Evolutionary conservation across 2,113 vertebrate species (phyloP).

Genomic region (Takifugu flavidus): DNA sequence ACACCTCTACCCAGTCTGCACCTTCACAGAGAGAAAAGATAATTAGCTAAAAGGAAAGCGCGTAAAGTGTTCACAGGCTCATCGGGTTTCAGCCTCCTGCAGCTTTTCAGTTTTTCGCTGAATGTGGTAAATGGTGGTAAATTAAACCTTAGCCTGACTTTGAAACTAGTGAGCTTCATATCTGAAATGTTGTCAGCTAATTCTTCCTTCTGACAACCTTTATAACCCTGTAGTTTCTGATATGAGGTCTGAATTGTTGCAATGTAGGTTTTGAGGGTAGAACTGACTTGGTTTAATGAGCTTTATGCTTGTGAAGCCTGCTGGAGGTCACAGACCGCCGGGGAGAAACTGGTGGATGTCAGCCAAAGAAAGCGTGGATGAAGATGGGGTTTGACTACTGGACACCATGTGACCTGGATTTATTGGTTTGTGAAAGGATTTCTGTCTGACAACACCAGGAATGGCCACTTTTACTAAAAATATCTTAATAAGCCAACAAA

Average conservation of each 20-base stretch:
- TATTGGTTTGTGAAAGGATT: neutral
- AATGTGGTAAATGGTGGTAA: neutral
- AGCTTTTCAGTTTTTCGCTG: conserved; percentile 10
- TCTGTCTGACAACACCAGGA: neutral
- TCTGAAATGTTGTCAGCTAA: neutral
- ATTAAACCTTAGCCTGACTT: neutral
- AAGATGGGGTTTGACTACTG: neutral
- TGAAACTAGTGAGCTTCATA: neutral
- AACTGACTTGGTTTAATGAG: conserved; percentile 18
- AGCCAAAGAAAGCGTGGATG: conserved; percentile 3
- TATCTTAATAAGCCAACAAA: neutral
- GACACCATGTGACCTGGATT: conserved; percentile 3
- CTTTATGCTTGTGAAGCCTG: conserved; percentile 21
- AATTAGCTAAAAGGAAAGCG: conserved; percentile 18
- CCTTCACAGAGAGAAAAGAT: conserved; percentile 8
- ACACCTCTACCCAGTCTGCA: too few species aligned
- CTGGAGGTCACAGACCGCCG: conserved; percentile 17
- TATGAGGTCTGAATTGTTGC: conserved; percentile 43
- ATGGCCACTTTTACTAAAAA: neutral
- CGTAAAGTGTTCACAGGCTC: conserved; percentile 10
- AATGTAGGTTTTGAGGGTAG: conserved; percentile 29
- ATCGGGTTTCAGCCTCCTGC: conserved; percentile 31
- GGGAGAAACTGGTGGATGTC: conserved; percentile 1
- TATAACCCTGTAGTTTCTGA: conserved; percentile 10
- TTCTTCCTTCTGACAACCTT: conserved; percentile 13